Base-by-base conservation (phyloP, 2,113 vertebrate genomes). In the Vicugna pacos region DNA sequence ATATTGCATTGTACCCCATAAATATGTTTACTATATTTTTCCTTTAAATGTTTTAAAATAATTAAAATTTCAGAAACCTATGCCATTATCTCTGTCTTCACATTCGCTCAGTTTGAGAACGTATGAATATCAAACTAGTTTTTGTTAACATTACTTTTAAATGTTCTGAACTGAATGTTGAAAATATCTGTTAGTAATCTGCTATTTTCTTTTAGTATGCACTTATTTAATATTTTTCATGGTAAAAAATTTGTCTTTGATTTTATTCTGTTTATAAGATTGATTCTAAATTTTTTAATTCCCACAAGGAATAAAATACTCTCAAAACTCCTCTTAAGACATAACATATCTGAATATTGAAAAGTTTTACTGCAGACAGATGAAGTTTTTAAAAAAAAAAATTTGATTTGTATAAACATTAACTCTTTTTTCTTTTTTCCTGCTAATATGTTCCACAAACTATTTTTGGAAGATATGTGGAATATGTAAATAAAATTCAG, bases 201-300 rank as follows among this genome's bases (percentile, higher is more conserved):
- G 20, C 13, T 30, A 65, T 84, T 94, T 62, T 12, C 10, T 81
- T 89, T 79, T 13, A 54, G 17, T 67, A 0, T 62, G 14, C 22
- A 75, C 8, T 35, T 87, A 90, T 38, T 50, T 69, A 52, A 42
- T 90, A 32, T 79, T 46, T 94, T 72, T 86, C 6, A 48, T 83
- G 28, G 16, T 85, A 82, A 94, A 79, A 72, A 79, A 72, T 81
- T 22, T 48, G 17, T 30, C 10, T 77, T 64, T 79, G 56, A 72
- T 54, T 72, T 16, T 87, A 42, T 92, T 86, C 42, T 80, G 8
- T 70, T 83, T 73, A 56, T 83, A 60, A 14, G 58, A 80, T 24
- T 94, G 17, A 69, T 72, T 88, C 14, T 56, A 93, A 83, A 84
- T 17, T 67, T 90, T 82, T 38, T 32, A 83, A 67, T 56, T 73